phyloP scores from a whole-genome alignment of 92 coral and sea anemone genomes.

The Palythoa caribaeorum region DNA sequence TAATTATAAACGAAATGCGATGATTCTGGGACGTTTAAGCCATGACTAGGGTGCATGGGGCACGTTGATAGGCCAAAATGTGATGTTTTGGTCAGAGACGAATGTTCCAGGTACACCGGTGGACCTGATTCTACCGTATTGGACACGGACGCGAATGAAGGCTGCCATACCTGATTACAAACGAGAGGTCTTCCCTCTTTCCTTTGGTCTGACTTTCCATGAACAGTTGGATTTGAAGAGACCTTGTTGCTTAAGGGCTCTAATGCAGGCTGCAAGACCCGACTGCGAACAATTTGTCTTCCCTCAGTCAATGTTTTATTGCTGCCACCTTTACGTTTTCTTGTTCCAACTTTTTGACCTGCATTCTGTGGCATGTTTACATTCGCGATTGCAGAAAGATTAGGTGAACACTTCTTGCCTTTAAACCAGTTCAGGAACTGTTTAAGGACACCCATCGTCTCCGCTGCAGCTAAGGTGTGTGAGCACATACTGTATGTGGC shows the following conservation, averaged over 20 bases:
- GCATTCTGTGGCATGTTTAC: constrained; percentile 58
- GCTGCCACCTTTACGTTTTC: constrained; percentile 9
- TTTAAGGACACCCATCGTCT: constrained; percentile 37
- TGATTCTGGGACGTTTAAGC: constrained; percentile 2
- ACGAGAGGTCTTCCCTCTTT: not conserved
- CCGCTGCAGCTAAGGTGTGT: constrained; percentile 70
- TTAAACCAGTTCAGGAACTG: constrained; percentile 56
- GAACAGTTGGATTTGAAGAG: constrained; percentile 2
- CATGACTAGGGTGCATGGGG: not conserved
- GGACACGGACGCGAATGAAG: constrained; percentile 2
- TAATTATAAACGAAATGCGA: constrained; percentile 22
- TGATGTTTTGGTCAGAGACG: not conserved
- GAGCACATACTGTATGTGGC: constrained; percentile 64
- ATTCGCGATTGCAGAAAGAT: constrained; percentile 56
- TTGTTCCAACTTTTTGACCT: constrained; percentile 61
- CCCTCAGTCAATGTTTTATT: constrained; percentile 50
- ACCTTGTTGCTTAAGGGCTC: constrained; percentile 22
- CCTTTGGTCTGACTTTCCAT: not conserved
- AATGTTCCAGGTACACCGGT: constrained; percentile 3
- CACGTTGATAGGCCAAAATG: not conserved
- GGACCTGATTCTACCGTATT: not conserved
- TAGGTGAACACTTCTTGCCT: constrained; percentile 47
- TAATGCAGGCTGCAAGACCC: constrained; percentile 57
- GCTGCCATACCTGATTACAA: constrained; percentile 11
- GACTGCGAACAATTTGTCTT: constrained; percentile 49